These are phyloP conservation scores for Ataeniobius toweri DNA, from an alignment of 2,797 vertebrate species.

Conservation along the genomic window DNA sequence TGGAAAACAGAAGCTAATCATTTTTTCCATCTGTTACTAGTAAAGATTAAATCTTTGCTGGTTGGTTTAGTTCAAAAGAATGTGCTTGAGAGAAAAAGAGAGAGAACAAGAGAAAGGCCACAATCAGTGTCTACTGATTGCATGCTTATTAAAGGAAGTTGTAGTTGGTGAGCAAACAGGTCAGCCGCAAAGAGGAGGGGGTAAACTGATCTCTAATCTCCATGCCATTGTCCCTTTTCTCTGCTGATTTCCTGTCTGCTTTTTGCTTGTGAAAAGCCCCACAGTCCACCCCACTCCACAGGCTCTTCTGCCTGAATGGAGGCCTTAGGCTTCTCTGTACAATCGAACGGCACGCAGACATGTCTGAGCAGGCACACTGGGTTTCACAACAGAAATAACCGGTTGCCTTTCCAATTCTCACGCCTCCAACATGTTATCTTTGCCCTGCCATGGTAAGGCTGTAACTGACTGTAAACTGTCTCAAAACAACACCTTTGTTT, in stretches of 20 bases:
- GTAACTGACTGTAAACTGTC: conserved; percentile 38
- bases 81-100: conserved; percentile 20
- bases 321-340: conserved; percentile 57
- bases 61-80: conserved; percentile 7
- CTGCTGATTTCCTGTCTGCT: conserved; percentile 69
- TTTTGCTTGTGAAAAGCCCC: conserved; percentile 68
- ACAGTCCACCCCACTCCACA: conserved; percentile 41
- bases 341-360: conserved; percentile 67
- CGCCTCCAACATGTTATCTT: conserved; percentile 47
- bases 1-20: conserved; percentile 8
- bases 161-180: conserved; percentile 51
- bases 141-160: conserved; percentile 59
- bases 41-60: conserved; percentile 16
- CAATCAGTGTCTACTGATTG: conserved; percentile 24
- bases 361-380: conserved; percentile 64
- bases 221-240: conserved; percentile 70
- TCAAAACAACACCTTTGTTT: conserved; percentile 16
- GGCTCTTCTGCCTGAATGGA: conserved; percentile 75
- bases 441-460: conserved; percentile 46
- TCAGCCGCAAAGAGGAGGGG: conserved; percentile 43
- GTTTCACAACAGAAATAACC: conserved; percentile 71
- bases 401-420: conserved; percentile 64
- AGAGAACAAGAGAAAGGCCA: conserved; percentile 10
- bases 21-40: conserved; percentile 16
- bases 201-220: conserved; percentile 74